Evolutionary conservation across 1,140 invertebrate species (phyloP), one percentile per base, ranked within the genome.

Genomic region (Drosophila erecta): DNA sequence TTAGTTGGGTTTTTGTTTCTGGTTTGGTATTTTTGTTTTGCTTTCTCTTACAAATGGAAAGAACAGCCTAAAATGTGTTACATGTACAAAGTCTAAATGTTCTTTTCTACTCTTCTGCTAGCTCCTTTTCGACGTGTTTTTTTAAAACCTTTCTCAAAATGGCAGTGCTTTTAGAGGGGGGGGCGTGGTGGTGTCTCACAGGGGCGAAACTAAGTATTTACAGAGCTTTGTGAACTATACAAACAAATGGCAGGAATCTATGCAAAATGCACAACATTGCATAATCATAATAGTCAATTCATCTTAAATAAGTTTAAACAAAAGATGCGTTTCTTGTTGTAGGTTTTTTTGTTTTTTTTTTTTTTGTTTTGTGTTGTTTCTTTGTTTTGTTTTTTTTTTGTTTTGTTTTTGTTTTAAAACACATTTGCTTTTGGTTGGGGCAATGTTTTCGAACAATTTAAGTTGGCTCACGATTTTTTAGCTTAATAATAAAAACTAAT

Each of bases 21-120:
- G 20, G 44, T 61, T 64, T 75, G 40, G 27, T 27, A n/a, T 57
- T 8, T 47, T 62, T 27, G 24, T 57, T 54, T 72, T 72, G 40
- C 53, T 61, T 67, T 57, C 47, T 69, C 58, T 69, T 83, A 76
- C 50, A 73, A 60, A 65, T 76, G 70, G 58, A 83, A 79, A 87
- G 78, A 83, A 87, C 83, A 87, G 83, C 84, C 83, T 89, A 87
- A 89, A 71, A 87, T 87, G 83, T 87, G 89, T 79, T 83, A 87
- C 83, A 87, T 79, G 57, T 87, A 87, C 84, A 87, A 87, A 87
- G 84, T 87, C 83, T 89, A 79, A 86, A 77, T 77, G 37, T 62
- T 77, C 53, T 46, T 58, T 65, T 22, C 60, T 64, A 47, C 57
- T 74, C 47, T 61, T 49, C 60, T 72, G 37, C 44, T 55, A 38